phyloP scores from a whole-genome alignment of 2,113 vertebrate species.

The Mohoua ochrocephala region DNA sequence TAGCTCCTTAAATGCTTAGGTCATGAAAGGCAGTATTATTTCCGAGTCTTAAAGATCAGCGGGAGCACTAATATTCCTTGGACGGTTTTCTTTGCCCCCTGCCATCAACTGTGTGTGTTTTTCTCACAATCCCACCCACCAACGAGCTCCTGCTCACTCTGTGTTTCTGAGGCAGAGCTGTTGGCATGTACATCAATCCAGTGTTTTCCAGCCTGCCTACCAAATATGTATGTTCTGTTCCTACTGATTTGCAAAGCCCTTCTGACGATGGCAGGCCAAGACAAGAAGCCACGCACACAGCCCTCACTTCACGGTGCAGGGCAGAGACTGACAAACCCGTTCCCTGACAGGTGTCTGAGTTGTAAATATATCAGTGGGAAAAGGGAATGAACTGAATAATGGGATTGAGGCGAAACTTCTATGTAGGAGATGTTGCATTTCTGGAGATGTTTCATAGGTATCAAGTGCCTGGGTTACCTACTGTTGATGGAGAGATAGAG shows the following conservation, averaged over 20 bases:
- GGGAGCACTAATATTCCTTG: not conserved
- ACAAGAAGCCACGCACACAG: not conserved
- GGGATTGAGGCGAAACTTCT: not conserved
- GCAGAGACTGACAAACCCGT: not conserved
- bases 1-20: not conserved
- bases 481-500: not conserved
- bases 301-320: not conserved
- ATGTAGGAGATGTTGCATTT: not conserved
- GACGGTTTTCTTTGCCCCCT: not conserved
- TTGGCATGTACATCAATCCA: not conserved
- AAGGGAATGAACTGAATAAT: not conserved
- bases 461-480: not conserved
- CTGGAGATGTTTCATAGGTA: not conserved
- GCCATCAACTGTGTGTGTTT: not conserved
- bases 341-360: not conserved
- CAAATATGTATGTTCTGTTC: fast-evolving
- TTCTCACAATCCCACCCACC: not conserved
- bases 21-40: not conserved
- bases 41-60: not conserved
- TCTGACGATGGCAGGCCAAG: not conserved
- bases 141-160: not conserved
- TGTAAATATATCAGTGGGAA: not conserved
- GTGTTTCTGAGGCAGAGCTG: not conserved
- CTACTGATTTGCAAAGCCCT: not conserved
- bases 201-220: not conserved